phyloP scores from a whole-genome alignment of 2,113 vertebrate genomes.

The Camelus bactrianus region DNA sequence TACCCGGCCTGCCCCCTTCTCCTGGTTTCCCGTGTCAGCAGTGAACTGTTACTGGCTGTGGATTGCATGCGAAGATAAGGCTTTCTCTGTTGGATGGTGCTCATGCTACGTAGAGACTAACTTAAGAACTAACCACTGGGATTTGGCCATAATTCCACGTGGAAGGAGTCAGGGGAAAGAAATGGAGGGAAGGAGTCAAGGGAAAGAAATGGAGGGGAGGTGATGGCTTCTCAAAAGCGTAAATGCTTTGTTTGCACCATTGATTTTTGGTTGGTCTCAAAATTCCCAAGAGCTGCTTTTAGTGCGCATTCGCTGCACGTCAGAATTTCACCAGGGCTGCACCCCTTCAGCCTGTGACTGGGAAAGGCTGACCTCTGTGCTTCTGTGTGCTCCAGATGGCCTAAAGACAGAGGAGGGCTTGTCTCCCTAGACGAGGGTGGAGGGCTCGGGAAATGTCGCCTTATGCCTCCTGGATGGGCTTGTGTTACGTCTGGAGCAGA shows the following conservation, averaged over 20 bases:
- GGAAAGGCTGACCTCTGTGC: not conserved
- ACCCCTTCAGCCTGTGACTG: not conserved
- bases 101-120: not conserved
- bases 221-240: not conserved
- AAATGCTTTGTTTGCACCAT: conserved; percentile 19
- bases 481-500: not conserved
- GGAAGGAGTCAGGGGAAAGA: not conserved
- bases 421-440: fast-evolving
- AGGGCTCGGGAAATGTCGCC: not conserved
- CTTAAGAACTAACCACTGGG: not conserved
- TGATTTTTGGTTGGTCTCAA: not conserved
- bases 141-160: not conserved
- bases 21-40: fast-evolving
- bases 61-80: not conserved
- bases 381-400: not conserved
- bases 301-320: fast-evolving
- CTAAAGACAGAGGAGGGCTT: not conserved
- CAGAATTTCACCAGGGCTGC: not conserved
- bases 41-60: not conserved
- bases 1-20: not conserved
- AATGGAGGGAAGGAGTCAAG: not conserved
- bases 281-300: not conserved
- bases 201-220: not conserved
- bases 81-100: not conserved
- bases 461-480: not conserved